A percentile compares a stretch with the other conserved stretches of the same genome.
These are phyloP conservation scores for Acanthosepion lycidas DNA, from an alignment of 2,888 invertebrate species.

Conservation along the genomic window DNA sequence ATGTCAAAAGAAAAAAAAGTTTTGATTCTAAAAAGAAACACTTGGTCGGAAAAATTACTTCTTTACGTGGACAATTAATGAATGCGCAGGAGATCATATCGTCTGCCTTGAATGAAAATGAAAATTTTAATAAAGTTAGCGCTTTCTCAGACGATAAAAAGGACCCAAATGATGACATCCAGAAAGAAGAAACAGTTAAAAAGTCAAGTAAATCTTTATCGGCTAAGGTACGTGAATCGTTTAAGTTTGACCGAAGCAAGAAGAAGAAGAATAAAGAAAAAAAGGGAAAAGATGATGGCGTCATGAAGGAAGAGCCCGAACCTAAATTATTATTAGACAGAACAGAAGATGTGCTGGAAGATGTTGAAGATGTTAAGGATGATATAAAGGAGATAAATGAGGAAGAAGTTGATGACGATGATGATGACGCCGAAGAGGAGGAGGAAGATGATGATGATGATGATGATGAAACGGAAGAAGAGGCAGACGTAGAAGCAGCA, in stretches of 20 bases:
- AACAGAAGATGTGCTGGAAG: neutral
- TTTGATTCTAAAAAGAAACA: conserved; percentile 8
- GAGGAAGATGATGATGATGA: neutral
- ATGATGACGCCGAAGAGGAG: neutral
- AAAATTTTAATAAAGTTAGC: neutral
- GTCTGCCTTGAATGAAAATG: neutral
- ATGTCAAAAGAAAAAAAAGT: conserved; percentile 14
- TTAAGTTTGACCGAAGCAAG: neutral
- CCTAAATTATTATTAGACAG: neutral
- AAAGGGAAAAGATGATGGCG: neutral
- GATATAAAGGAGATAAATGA: neutral
- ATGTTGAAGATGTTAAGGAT: neutral
- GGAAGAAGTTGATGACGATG: neutral
- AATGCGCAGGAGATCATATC: neutral
- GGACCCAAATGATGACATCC: neutral
- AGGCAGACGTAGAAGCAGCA: neutral
- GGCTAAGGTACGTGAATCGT: neutral
- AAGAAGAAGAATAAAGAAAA: neutral
- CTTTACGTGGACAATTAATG: neutral
- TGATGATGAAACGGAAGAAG: neutral
- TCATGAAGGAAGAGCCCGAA: too few relatives aligned
- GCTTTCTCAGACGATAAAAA: neutral
- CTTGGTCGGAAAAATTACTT: neutral
- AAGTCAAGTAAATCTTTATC: neutral
- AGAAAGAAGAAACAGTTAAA: neutral